Evolutionary conservation across 2,113 vertebrate species (phyloP).

Genomic region (Scolopax mira): DNA sequence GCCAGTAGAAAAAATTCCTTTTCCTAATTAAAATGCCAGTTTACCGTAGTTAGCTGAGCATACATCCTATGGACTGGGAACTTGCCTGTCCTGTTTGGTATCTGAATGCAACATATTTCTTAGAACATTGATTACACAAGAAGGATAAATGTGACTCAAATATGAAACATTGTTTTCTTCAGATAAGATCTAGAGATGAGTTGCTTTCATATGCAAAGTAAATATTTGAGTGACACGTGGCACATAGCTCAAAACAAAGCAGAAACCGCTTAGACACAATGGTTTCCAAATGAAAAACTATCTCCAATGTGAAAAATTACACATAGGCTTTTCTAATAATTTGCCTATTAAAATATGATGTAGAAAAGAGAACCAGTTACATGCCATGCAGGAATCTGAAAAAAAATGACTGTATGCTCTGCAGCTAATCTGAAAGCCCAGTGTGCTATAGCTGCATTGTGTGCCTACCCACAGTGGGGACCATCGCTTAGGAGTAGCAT

Average conservation of each 20-base stretch:
- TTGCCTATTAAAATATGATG: neutral
- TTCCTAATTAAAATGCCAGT: neutral
- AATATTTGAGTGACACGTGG: conserved; percentile 5
- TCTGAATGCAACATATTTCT: neutral
- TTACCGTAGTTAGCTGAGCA: neutral
- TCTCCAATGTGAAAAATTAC: neutral
- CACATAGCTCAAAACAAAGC: neutral
- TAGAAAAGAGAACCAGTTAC: neutral
- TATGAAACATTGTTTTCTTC: neutral
- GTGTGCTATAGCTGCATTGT: neutral
- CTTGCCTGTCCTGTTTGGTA: neutral
- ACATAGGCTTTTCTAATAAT: neutral
- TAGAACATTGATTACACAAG: neutral
- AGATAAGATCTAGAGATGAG: conserved; percentile 15
- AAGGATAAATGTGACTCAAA: conserved; percentile 9
- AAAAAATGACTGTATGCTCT: neutral
- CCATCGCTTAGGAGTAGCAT: neutral
- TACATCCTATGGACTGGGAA: neutral
- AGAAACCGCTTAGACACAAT: neutral
- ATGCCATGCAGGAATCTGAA: neutral
- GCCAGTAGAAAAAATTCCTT: neutral
- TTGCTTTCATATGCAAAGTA: neutral
- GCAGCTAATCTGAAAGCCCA: neutral
- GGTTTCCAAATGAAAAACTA: neutral
- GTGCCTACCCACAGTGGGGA: neutral